Percentiles rank a stretch among this genome's conserved stretches.
These are phyloP conservation scores for Chionis minor DNA, from an alignment of 2,113 vertebrate genomes.

Conservation along the genomic window DNA sequence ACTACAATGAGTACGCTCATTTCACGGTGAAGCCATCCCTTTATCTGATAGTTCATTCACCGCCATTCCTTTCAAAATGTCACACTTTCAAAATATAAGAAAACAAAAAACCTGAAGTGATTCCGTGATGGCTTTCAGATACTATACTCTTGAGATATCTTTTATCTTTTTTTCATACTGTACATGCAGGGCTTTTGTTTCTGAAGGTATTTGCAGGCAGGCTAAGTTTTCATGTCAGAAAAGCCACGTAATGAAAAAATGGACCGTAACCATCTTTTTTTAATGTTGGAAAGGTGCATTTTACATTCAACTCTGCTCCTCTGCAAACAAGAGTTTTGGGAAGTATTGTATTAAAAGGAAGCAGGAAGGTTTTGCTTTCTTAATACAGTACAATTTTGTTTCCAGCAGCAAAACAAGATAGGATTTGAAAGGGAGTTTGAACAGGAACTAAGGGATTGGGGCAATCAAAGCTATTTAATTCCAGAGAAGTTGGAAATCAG, in stretches of 20 bases:
- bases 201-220: neutral
- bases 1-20: conserved; percentile 28
- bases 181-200: neutral
- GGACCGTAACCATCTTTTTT: neutral
- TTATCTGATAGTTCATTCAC: conserved; percentile 53
- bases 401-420: neutral
- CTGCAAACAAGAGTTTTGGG: neutral
- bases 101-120: conserved; percentile 30
- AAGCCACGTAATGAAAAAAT: neutral
- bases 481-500: neutral
- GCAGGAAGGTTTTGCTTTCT: neutral
- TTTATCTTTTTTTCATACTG: neutral
- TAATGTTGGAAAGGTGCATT: neutral
- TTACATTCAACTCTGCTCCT: neutral
- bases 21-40: conserved; percentile 40
- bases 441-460: neutral
- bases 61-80: conserved; percentile 56
- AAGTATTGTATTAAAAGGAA: neutral
- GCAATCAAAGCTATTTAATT: neutral
- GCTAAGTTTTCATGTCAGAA: neutral
- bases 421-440: neutral
- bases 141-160: neutral
- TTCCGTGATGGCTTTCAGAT: neutral
- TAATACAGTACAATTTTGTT: neutral
- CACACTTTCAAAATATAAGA: conserved; percentile 34